Evolutionary conservation across 1,140 invertebrate species (phyloP).

Genomic region (Eurosta solidaginis): DNA sequence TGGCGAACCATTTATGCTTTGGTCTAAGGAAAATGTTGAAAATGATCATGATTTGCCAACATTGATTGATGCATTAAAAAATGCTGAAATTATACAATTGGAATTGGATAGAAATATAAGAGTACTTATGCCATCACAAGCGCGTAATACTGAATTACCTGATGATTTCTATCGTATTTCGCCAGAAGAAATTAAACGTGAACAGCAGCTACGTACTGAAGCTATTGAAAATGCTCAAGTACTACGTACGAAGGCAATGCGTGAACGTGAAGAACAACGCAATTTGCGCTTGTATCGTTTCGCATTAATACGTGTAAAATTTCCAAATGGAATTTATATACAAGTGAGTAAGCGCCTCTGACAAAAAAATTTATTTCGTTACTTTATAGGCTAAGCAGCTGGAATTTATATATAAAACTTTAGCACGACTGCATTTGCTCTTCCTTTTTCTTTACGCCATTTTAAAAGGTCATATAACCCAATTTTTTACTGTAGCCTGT

Average conservation of each 20-base stretch:
- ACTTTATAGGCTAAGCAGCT: slow-evolving; percentile 5
- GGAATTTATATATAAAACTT: neutral
- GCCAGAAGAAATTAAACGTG: slow-evolving; percentile 81
- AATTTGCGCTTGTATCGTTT: slow-evolving; percentile 84
- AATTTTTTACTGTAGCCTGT: too few species aligned
- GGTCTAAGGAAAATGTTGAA: slow-evolving; percentile 47
- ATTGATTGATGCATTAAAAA: slow-evolving; percentile 75
- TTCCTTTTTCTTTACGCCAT: too few species aligned
- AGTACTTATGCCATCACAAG: slow-evolving; percentile 80
- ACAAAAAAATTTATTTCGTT: too few species aligned
- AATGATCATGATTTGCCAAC: slow-evolving; percentile 62
- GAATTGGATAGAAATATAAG: slow-evolving; percentile 83
- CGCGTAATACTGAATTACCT: slow-evolving; percentile 73
- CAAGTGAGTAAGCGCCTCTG: slow-evolving; percentile 68
- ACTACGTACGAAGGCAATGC: slow-evolving; percentile 89
- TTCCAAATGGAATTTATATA: slow-evolving; percentile 84
- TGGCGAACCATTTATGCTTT: slow-evolving; percentile 49
- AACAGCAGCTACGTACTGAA: slow-evolving; percentile 79
- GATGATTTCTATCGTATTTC: slow-evolving; percentile 80
- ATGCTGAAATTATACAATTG: slow-evolving; percentile 79
- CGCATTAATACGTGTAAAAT: slow-evolving; percentile 79
- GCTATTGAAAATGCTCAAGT: slow-evolving; percentile 79
- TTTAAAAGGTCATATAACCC: too few species aligned
- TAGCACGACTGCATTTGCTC: too few species aligned
- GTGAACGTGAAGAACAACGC: slow-evolving; percentile 81